Evolutionary conservation across 2,113 vertebrate species (phyloP).

Genomic region (Gambusia affinis): DNA sequence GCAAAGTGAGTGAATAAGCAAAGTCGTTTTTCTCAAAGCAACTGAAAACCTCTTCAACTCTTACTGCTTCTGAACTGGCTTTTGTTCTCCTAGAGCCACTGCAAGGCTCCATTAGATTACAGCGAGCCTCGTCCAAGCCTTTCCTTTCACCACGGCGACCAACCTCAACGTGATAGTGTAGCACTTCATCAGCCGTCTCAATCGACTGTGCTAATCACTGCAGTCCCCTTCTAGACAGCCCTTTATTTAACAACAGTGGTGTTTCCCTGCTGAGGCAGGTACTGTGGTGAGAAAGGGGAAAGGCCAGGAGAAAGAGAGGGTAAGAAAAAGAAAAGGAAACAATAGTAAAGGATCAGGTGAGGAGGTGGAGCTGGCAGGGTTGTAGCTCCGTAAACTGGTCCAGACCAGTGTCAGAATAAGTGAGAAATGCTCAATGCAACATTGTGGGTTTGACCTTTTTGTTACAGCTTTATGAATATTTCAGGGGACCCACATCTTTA

Average conservation of each 20-base stretch:
- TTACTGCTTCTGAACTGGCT: constrained; percentile 18
- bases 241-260: constrained; percentile 43
- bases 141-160: constrained; percentile 28
- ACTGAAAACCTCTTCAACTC: constrained; percentile 5
- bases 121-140: constrained; percentile 13
- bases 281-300: constrained; percentile 54
- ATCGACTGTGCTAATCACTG: constrained; percentile 51
- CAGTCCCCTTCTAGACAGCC: constrained; percentile 10
- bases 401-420: constrained; percentile 52
- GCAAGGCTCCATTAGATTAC: constrained; percentile 10
- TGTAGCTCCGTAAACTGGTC: constrained; percentile 40
- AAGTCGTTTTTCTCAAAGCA: constrained; percentile 2
- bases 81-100: constrained; percentile 20
- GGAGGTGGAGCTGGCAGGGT: constrained; percentile 57
- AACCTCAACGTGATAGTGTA: constrained; percentile 36
- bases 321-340: constrained; percentile 20
- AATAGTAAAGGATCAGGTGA: constrained; percentile 66
- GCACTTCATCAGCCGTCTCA: constrained; percentile 57
- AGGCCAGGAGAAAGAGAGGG: constrained; percentile 7
- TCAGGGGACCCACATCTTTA: background rate
- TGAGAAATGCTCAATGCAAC: constrained; percentile 54
- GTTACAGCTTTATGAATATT: constrained; percentile 22
- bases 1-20: background rate
- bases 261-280: constrained; percentile 39
- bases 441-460: constrained; percentile 33